Percentiles rank a stretch among this genome's conserved stretches.
Conservation (phyloP, 2,797 vertebrate species). For the Remorina albescens region DNA sequence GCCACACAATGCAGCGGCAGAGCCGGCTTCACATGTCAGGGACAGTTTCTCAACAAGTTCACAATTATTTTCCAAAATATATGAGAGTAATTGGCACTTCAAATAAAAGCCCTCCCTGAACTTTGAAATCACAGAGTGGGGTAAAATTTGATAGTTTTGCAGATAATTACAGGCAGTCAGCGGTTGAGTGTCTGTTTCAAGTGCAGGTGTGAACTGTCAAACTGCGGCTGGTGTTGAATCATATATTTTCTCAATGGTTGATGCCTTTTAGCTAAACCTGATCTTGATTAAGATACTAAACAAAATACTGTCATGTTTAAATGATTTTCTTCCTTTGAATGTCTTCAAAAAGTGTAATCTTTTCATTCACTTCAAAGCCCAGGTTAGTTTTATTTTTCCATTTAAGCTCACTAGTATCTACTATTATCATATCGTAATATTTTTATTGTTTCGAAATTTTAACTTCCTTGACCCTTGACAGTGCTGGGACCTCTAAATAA, state of each 20-base stretch:
- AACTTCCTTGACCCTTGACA: no score
- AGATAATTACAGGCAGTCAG: conserved; percentile 37
- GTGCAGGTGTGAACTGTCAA: conserved; percentile 38
- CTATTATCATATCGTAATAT: neutral
- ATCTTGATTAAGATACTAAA: neutral
- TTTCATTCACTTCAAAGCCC: no score
- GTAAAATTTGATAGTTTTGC: conserved; percentile 31
- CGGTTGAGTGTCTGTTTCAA: conserved; percentile 35
- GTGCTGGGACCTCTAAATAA: neutral
- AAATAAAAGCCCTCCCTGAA: conserved; percentile 40
- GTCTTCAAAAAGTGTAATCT: neutral
- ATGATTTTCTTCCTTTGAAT: neutral
- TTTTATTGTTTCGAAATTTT: no score
- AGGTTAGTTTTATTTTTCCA: no score
- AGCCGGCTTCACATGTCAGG: neutral
- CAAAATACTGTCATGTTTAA: neutral
- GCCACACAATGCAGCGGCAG: neutral
- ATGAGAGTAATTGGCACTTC: conserved; percentile 48
- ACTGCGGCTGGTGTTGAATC: conserved; percentile 6
- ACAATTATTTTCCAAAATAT: conserved; percentile 34
- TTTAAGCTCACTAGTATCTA: no score
- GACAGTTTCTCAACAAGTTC: conserved; percentile 15
- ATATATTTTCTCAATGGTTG: neutral
- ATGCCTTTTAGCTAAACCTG: neutral
- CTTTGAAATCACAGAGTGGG: conserved; percentile 28